Percentiles rank a stretch among this genome's conserved stretches.
Conservation (phyloP, 2,113 vertebrate species). For the Hymenochirus boettgeri region DNA sequence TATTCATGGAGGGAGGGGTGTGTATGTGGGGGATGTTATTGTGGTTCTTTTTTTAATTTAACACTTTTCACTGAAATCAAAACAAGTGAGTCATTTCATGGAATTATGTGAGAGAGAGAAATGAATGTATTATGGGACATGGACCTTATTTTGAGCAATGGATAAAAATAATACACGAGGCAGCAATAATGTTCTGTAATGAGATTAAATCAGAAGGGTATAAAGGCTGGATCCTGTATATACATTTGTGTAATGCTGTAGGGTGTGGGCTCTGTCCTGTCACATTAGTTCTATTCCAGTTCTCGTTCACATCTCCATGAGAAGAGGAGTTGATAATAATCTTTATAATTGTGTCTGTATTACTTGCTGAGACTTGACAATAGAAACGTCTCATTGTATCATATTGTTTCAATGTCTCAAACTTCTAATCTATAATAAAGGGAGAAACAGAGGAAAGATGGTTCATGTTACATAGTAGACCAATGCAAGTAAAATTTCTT, state of each 20-base stretch:
- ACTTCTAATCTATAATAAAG: neutral
- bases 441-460: slow-evolving; percentile 13
- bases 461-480: slow-evolving; percentile 9
- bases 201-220: neutral
- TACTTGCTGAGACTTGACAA: slow-evolving; percentile 6
- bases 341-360: neutral
- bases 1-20: too few species aligned
- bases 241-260: neutral
- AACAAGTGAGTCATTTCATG: too few species aligned
- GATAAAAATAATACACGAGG: neutral
- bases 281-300: neutral
- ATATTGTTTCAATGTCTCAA: neutral
- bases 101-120: neutral
- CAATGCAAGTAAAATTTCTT: neutral
- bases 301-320: neutral
- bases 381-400: slow-evolving; percentile 2
- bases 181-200: neutral
- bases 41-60: too few species aligned
- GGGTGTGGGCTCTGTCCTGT: neutral
- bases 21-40: too few species aligned
- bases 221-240: neutral
- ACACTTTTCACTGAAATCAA: too few species aligned
- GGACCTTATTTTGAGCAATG: neutral
- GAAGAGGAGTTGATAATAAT: slow-evolving; percentile 2
- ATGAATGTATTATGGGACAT: neutral